Base-by-base conservation (phyloP, 2,797 vertebrate species). In the Platyrinchus mystaceus region DNA sequence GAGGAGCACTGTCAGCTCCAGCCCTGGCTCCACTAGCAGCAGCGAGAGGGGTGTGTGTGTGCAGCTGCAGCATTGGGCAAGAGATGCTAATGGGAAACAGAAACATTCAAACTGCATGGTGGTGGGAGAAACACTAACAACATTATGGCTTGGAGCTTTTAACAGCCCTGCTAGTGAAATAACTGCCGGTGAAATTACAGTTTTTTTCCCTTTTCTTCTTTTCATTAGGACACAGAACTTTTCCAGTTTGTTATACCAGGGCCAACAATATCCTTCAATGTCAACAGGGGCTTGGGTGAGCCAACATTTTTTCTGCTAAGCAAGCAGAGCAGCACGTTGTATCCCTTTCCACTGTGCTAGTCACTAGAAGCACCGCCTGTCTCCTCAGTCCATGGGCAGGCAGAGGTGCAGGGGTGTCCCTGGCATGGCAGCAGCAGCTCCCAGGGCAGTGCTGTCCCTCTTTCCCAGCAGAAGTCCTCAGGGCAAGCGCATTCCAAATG, bases 71-170 rank as follows among this genome's bases (percentile, higher is more conserved):
- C 3, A 0, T 75, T 91, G 94, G 79, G 91, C 82, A 87, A 87
- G 87, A 71, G 66, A 85, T 30, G 62, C 83, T 97, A 96, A 96
- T 93, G 39, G 76, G 6, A 95, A 97, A 74, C 94, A 96, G 49
- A 50, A 50, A 50, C 49, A 59, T 62, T 56, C 92, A 11, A 44
- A 19, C 47, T 68, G 66, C 73, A 27, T 19, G 49, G 36, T 44
- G 53, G 39, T 85, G 83, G 69, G 59, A 85, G 80, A 90, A 93
- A 76, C 39, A 28, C 73, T 89, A 91, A 91, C 84, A 75, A 44
- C 21, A 3, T 91, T 89, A 81, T 8, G 41, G 63, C 83, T 71
- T 30, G 52, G 88, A 90, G 88, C 64, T n/a, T 68, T 20, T 84
- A 78, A 58, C 82, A 83, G 46, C 12, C 53, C 73, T 77, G 64